Evolutionary conservation across 2,113 vertebrate species (phyloP).

Genomic region (Cygnus buccinator): DNA sequence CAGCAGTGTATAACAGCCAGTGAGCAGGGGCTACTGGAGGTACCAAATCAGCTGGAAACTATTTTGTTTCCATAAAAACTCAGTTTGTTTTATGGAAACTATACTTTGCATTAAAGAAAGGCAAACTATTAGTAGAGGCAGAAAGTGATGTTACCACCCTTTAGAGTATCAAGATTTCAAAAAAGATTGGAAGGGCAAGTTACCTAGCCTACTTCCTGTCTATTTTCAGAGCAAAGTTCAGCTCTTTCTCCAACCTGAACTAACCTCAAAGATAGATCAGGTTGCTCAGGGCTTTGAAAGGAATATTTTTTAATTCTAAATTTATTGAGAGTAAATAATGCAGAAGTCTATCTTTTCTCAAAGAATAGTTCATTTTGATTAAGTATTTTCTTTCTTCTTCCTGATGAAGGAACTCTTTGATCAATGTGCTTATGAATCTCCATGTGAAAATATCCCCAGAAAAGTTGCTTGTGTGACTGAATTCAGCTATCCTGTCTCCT

Average conservation of each 20-base stretch:
- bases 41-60: not conserved
- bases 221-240: not conserved
- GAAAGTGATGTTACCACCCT: not conserved
- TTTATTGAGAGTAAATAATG: not conserved
- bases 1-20: not conserved
- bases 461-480: conserved; percentile 3
- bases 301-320: not conserved
- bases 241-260: not conserved
- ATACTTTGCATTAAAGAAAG: not conserved
- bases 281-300: not conserved
- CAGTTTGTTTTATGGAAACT: not conserved
- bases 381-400: not conserved
- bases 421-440: not conserved
- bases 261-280: not conserved
- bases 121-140: not conserved
- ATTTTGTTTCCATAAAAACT: too few species aligned
- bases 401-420: not conserved
- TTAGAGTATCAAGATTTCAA: not conserved
- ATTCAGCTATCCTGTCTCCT: not conserved
- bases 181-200: not conserved
- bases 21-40: not conserved
- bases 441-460: not conserved
- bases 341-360: not conserved
- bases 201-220: not conserved
- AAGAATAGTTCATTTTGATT: not conserved